These are phyloP conservation scores for Drosophila malerkotliana DNA, from an alignment of 1,140 invertebrate species.

Conservation along the genomic window DNA sequence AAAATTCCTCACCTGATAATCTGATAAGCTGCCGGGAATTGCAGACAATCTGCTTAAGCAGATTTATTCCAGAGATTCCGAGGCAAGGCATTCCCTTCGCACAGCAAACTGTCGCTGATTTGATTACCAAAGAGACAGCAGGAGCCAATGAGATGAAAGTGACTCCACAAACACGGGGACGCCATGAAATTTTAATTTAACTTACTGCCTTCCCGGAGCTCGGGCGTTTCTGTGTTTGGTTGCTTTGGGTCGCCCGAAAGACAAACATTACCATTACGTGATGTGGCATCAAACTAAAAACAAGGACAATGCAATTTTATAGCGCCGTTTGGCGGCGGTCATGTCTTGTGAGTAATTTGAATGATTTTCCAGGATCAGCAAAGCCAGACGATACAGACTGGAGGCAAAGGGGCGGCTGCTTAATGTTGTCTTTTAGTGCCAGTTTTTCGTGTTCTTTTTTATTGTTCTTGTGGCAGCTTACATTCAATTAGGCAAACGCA, in stretches of 20 bases:
- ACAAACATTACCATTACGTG: slow-evolving; percentile 66
- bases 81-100: slow-evolving; percentile 6
- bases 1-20: slow-evolving; percentile 30
- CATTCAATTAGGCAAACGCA: slow-evolving; percentile 72
- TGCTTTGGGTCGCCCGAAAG: slow-evolving; percentile 34
- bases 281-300: slow-evolving; percentile 59
- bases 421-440: slow-evolving; percentile 54
- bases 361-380: slow-evolving; percentile 47
- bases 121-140: slow-evolving; percentile 25
- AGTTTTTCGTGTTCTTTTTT: slow-evolving; percentile 14
- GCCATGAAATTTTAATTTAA: slow-evolving; percentile 78
- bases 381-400: neutral
- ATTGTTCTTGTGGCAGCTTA: slow-evolving; percentile 64
- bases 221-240: slow-evolving; percentile 3
- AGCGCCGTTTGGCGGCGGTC: slow-evolving; percentile 59
- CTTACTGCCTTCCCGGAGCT: slow-evolving; percentile 36
- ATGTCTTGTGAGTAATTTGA: slow-evolving; percentile 47
- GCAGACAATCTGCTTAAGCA: slow-evolving; percentile 29
- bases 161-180: slow-evolving; percentile 26
- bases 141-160: slow-evolving; percentile 23
- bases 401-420: neutral
- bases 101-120: slow-evolving; percentile 36
- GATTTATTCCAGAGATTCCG: slow-evolving; percentile 34
- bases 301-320: slow-evolving; percentile 77
- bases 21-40: slow-evolving; percentile 14